Conservation (phyloP, 2,113 vertebrate species). For the Cairina moschata region DNA sequence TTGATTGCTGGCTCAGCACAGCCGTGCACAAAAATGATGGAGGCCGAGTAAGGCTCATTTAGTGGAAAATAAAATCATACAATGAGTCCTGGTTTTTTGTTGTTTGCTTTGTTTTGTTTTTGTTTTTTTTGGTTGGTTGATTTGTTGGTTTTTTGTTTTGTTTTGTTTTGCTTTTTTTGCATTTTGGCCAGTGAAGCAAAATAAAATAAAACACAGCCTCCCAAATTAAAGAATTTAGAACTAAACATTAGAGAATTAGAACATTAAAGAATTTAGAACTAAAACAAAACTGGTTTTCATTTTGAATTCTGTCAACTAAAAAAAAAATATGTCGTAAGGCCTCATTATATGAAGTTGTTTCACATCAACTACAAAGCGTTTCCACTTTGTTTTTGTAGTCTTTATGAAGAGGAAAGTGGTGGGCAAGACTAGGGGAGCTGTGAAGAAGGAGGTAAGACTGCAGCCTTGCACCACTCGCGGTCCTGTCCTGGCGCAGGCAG, state of each 20-base stretch:
- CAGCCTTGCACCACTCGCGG: neutral
- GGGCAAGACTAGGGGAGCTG: neutral
- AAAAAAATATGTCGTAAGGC: neutral
- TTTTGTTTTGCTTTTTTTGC: no score
- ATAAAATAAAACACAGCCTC: neutral
- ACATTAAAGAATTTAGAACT: neutral
- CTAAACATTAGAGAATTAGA: no score
- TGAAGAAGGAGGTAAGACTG: neutral
- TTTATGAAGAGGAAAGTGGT: neutral
- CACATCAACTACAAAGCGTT: neutral
- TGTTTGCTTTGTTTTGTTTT: neutral
- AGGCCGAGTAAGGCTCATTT: neutral
- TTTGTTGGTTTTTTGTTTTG: no score
- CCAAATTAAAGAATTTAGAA: neutral
- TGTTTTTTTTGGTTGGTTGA: neutral
- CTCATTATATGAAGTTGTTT: neutral
- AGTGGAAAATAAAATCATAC: neutral
- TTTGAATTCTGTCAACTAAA: neutral
- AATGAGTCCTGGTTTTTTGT: neutral
- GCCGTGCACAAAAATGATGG: neutral
- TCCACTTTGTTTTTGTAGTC: neutral
- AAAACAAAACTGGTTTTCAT: neutral
- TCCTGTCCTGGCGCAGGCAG: rapidly evolving
- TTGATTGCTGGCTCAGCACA: neutral
- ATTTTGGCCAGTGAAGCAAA: neutral